Percentiles rank a stretch among this genome's conserved stretches.
Evolutionary conservation across 2,888 invertebrate genomes (phyloP).

Genomic region (Lepetodrilus schrolli): DNA sequence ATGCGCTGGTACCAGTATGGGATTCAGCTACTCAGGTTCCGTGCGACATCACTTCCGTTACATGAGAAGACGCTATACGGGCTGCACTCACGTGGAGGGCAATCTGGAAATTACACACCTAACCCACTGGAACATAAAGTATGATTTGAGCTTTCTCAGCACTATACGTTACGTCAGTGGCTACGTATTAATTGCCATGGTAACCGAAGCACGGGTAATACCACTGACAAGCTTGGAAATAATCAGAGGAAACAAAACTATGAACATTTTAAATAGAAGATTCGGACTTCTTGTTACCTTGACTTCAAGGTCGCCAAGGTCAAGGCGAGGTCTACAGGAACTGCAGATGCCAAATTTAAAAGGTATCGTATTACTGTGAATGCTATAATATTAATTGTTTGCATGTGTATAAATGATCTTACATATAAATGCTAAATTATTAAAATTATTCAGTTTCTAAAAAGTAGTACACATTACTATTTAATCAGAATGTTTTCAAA

Average conservation of each 20-base stretch:
- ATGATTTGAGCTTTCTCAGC: slow-evolving; percentile 92
- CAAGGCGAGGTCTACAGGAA: slow-evolving; percentile 57
- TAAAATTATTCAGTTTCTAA: background rate
- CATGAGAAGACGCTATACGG: slow-evolving; percentile 83
- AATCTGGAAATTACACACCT: slow-evolving; percentile 98
- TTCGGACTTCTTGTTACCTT: slow-evolving; percentile 64
- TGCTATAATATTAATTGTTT: background rate
- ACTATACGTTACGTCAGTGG: slow-evolving; percentile 94
- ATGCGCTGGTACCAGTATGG: slow-evolving; percentile 54
- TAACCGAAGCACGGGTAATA: slow-evolving; percentile 83
- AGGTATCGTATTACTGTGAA: slow-evolving; percentile 47
- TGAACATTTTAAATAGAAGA: slow-evolving; percentile 80
- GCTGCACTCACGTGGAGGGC: slow-evolving; percentile 98
- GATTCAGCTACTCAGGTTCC: slow-evolving; percentile 50
- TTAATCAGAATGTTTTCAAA: too few relatives aligned
- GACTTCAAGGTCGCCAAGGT: slow-evolving; percentile 38
- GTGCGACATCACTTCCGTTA: slow-evolving; percentile 54
- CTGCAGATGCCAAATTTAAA: slow-evolving; percentile 58
- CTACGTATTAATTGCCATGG: slow-evolving; percentile 89
- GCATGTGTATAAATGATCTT: background rate
- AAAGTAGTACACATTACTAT: background rate
- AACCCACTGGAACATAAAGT: slow-evolving; percentile 77
- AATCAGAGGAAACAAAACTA: slow-evolving; percentile 91
- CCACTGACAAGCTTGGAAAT: slow-evolving; percentile 92
- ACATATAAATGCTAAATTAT: background rate